Base-by-base conservation (phyloP, 2,888 invertebrate genomes). In the Xanthia icteritia region DNA sequence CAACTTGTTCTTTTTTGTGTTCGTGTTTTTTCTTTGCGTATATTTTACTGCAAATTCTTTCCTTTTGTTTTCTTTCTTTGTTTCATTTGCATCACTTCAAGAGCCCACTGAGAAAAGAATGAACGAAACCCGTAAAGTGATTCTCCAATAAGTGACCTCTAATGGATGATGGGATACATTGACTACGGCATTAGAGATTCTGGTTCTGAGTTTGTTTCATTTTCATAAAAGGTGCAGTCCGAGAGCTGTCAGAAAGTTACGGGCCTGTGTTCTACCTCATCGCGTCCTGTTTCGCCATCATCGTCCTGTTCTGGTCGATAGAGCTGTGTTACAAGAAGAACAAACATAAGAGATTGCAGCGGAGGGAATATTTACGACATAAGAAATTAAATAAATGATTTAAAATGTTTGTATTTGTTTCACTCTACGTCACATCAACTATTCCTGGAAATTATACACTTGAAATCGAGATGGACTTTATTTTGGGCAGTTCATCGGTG, bases 161-260 rank as follows among this genome's bases (percentile, higher is more conserved):
- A 98, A 90, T 0, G 98, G 98, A 86, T 97, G 95, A 91, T 98
- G 98, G 60, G 94, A 95, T 0, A 98, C 96, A 20, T 89, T 92
- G 1, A 97, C 92, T 27, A 91, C 90, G 2, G 97, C 95, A 0
- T 90, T 90, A 4, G 96, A 92, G 45, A 91, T 90, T 45, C 91
- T 85, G 1, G 94, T 92, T 86, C 94, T 96, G 0, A 98, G 95
- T 56, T 9, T 45, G 13, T 42, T 48, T 48, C 6, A n/a, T 2
- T 73, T 74, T 86, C 9, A 4, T n/a, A 4, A 68, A 3, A 97
- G 97, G 97, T 82, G 94, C 96, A 48, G 94, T 97, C n/a, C 96
- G 97, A 88, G 97, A 97, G 75, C 89, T 95, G 81, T 97, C 97
- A 0, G 92, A 96, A 63, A 97, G 97, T 89, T 97, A 97, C 86